A percentile compares a stretch with the other conserved stretches of the same genome.
These are phyloP conservation scores for Microcebus ravelobensis DNA, from an alignment of 2,113 vertebrate species.

Conservation along the genomic window DNA sequence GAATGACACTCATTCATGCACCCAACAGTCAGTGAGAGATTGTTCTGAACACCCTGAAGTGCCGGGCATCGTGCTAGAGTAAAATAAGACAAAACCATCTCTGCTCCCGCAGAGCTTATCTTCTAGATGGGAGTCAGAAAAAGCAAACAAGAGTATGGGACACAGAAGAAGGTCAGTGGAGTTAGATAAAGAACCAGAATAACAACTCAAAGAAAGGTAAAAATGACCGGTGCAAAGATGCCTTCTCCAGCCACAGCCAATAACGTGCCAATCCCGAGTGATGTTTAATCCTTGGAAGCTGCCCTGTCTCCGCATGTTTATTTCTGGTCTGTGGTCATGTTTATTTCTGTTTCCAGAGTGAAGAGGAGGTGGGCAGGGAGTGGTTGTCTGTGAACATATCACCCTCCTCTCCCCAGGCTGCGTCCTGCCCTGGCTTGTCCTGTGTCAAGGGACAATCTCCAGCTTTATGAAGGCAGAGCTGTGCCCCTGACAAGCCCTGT, in stretches of 20 bases:
- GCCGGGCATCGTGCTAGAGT: neutral
- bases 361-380: neutral
- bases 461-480: neutral
- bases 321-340: neutral
- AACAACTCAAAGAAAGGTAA: neutral
- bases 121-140: neutral
- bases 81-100: neutral
- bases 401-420: neutral
- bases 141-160: neutral
- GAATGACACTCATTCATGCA: neutral
- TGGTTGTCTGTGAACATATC: neutral
- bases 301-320: neutral
- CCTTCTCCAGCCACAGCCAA: neutral
- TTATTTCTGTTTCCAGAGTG: neutral
- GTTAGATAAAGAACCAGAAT: neutral
- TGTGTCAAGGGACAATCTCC: neutral
- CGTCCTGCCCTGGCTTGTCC: neutral
- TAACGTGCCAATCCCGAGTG: neutral
- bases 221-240: neutral
- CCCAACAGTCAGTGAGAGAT: neutral
- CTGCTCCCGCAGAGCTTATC: neutral
- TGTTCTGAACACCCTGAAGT: neutral
- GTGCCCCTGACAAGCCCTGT: neutral
- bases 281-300: neutral
- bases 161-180: neutral